Evolutionary conservation across 2,888 invertebrate species (phyloP).

Genomic region (Drosophila nigritarsus): DNA sequence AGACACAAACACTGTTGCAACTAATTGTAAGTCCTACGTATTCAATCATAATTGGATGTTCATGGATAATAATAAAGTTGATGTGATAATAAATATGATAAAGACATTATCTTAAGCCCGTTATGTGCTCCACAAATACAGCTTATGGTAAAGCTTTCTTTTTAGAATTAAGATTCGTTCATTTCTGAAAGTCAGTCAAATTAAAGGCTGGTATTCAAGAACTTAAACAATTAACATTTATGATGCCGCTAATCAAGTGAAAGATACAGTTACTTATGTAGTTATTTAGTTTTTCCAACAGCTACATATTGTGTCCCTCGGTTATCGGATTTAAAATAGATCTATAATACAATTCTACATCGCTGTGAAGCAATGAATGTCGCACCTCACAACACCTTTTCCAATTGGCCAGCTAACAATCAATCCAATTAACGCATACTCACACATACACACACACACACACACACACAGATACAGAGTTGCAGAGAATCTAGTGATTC

Average conservation of each 20-base stretch:
- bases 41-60: background rate
- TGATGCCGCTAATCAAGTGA: background rate
- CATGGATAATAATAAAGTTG: background rate
- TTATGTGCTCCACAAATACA: background rate
- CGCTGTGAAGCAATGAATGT: constrained; percentile 12
- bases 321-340: background rate
- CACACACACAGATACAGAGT: background rate
- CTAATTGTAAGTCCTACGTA: background rate
- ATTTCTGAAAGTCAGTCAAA: background rate
- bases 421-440: constrained; percentile 17
- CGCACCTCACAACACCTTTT: constrained; percentile 3
- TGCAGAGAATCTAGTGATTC: constrained; percentile 31
- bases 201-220: background rate
- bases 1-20: background rate
- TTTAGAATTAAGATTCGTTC: background rate
- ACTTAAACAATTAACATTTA: background rate
- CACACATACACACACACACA: constrained; percentile 1
- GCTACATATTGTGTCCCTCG: background rate
- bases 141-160: background rate
- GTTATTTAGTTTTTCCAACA: background rate
- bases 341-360: background rate
- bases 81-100: background rate
- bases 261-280: background rate
- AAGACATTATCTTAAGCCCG: background rate
- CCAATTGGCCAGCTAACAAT: constrained; percentile 20